A percentile compares a stretch with the other conserved stretches of the same genome.
Evolutionary conservation across 1,140 invertebrate genomes (phyloP).

Genomic region (Uloborus diversus): DNA sequence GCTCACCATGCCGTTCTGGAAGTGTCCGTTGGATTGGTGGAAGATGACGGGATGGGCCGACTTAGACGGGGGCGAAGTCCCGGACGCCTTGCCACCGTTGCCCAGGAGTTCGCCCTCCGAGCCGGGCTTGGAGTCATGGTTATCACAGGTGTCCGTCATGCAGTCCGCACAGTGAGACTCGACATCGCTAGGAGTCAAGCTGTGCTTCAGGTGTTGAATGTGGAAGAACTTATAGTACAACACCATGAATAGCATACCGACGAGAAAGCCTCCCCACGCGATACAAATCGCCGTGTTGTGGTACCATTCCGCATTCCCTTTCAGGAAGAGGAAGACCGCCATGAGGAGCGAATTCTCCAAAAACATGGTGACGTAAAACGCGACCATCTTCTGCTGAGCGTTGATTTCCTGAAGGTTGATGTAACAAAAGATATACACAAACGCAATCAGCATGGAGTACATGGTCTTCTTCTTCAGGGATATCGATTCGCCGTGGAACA

Average conservation of each 20-base stretch:
- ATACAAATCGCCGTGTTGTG: slow-evolving; percentile 71
- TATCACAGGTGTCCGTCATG: slow-evolving; percentile 24
- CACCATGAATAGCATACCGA: slow-evolving; percentile 84
- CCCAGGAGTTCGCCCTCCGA: neutral
- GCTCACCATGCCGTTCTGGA: slow-evolving; percentile 49
- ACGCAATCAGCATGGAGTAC: slow-evolving; percentile 79
- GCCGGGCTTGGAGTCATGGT: slow-evolving; percentile 16
- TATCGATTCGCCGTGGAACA: slow-evolving; percentile 82
- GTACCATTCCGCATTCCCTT: slow-evolving; percentile 68
- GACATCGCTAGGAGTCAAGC: slow-evolving; percentile 23
- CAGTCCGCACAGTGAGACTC: slow-evolving; percentile 46
- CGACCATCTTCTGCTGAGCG: slow-evolving; percentile 81
- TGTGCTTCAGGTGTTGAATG: slow-evolving; percentile 57
- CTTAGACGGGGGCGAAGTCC: slow-evolving; percentile 40
- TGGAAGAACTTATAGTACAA: slow-evolving; percentile 85
- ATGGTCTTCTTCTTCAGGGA: slow-evolving; percentile 73
- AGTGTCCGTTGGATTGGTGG: slow-evolving; percentile 56
- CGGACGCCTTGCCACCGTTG: neutral
- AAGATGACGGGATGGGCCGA: slow-evolving; percentile 52
- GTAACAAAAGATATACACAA: slow-evolving; percentile 90
- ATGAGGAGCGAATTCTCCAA: slow-evolving; percentile 84
- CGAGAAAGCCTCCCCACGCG: slow-evolving; percentile 75
- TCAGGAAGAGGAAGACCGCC: slow-evolving; percentile 72
- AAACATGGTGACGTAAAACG: slow-evolving; percentile 92
- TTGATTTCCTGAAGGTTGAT: slow-evolving; percentile 85